Base-by-base conservation (phyloP, 2,888 invertebrate species). In the Ochropleura leucogaster region DNA sequence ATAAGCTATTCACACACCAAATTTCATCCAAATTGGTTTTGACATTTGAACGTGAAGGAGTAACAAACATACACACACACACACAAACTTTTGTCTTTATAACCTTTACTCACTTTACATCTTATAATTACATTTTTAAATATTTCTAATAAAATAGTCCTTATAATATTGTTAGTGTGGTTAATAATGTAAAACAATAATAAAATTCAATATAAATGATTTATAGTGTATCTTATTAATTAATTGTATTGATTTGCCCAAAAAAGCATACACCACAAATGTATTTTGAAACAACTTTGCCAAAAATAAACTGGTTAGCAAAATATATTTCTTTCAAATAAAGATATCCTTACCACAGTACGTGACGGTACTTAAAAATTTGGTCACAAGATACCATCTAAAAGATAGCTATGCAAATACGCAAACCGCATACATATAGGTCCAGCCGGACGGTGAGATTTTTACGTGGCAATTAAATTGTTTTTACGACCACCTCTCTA, bases 361-460 rank as follows among this genome's bases (percentile, higher is more conserved):
- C 69, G n/a, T 75, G 84, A 80, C 42, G 77, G 87, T 90, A 90
- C 85, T 70, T 79, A 83, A 87, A 88, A 87, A 88, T 87, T 85
- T 89, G 84, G 84, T 77, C 79, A 72, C 86, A 90, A 90, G 79
- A 84, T 87, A 87, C 79, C 88, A 92, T 92, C 92, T 90, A 86
- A 89, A 88, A 87, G 89, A 89, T 87, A 88, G 80, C 90, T 88
- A 92, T 92, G 92, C 92, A 91, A 93, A 93, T 92, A 89, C 68
- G 72, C 73, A 77, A 87, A 55, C 78, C 72, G 69, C 75, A 83
- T 82, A 76, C 82, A 86, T 85, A 89, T 89, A 86, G 86, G 81
- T 83, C 87, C 78, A 85, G 85, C 70, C 83, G 55, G 20, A 64
- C 79, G 74, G 85, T 79, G 84, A 85, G 84, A 89, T 82, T 86